Evolutionary conservation across 2,888 invertebrate genomes (phyloP).

Genomic region (Ypsolopha sequella): DNA sequence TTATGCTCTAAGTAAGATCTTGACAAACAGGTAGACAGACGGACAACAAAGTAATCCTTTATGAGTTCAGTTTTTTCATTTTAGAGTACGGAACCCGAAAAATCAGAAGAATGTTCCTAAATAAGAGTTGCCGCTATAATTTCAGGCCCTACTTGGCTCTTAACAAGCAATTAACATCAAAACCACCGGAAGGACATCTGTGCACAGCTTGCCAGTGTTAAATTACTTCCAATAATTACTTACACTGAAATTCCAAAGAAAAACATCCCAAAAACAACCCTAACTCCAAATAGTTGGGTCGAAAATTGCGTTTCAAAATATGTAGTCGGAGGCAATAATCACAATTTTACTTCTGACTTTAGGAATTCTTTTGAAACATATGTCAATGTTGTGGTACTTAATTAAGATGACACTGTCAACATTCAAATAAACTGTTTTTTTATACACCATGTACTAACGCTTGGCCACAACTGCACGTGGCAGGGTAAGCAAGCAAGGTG

Average conservation of each 20-base stretch:
- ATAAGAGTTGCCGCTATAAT: no score
- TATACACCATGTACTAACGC: no score
- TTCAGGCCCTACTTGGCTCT: slow-evolving; percentile 19
- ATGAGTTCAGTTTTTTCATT: no score
- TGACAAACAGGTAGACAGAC: no score
- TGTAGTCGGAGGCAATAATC: background rate
- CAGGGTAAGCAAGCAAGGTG: no score
- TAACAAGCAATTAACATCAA: slow-evolving; percentile 38
- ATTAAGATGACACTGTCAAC: slow-evolving; percentile 1
- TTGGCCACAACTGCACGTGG: no score
- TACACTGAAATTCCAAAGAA: background rate
- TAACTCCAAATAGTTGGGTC: background rate
- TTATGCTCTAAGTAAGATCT: no score
- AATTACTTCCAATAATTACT: slow-evolving; percentile 22
- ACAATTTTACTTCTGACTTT: background rate
- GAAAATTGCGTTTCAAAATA: background rate
- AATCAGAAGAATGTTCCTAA: no score
- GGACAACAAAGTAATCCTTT: no score
- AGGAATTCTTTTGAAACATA: background rate
- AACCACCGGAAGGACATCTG: slow-evolving; percentile 46
- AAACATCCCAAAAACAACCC: background rate
- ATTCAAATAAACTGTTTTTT: no score
- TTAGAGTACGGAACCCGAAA: no score
- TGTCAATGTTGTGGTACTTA: slow-evolving; percentile 3
- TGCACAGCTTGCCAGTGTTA: slow-evolving; percentile 44